Evolutionary conservation across 1,140 invertebrate species (phyloP).

Genomic region (Rhizoglyphus robini): DNA sequence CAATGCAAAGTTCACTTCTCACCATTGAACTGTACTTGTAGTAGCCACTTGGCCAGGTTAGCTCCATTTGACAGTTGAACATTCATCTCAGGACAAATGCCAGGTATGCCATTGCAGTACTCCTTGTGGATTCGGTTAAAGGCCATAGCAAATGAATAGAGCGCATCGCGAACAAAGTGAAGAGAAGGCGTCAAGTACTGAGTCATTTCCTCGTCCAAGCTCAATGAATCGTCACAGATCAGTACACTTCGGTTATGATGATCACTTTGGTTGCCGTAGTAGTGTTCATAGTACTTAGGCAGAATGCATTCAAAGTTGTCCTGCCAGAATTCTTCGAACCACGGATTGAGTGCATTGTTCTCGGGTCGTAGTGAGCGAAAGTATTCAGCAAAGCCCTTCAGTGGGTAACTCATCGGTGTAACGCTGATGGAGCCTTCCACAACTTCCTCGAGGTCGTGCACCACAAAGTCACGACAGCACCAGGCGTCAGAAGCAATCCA

Average conservation of each 20-base stretch:
- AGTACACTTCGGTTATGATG: neutral
- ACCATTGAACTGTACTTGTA: constrained; percentile 71
- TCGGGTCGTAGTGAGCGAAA: constrained; percentile 61
- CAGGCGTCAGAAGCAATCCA: constrained; percentile 93
- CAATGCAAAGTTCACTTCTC: constrained; percentile 32
- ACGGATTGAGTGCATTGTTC: constrained; percentile 74
- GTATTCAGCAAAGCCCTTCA: constrained; percentile 70
- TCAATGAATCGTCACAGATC: neutral
- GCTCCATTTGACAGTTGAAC: constrained; percentile 57
- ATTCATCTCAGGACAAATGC: constrained; percentile 71
- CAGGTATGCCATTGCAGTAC: constrained; percentile 51
- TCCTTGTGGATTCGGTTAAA: constrained; percentile 70
- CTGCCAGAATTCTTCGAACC: constrained; percentile 91
- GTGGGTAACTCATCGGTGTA: constrained; percentile 72
- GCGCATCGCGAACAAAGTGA: constrained; percentile 81
- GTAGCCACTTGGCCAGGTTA: constrained; percentile 62
- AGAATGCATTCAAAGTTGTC: constrained; percentile 55
- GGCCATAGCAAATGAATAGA: constrained; percentile 76
- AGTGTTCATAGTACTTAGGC: neutral
- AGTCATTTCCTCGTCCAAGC: neutral
- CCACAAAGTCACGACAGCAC: constrained; percentile 71
- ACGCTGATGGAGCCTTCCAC: constrained; percentile 60
- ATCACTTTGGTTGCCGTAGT: neutral
- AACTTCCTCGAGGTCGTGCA: constrained; percentile 68
- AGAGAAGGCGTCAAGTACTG: constrained; percentile 36